These are phyloP conservation scores for Conus betulinus DNA, from an alignment of 1,140 invertebrate genomes.

Conservation along the genomic window DNA sequence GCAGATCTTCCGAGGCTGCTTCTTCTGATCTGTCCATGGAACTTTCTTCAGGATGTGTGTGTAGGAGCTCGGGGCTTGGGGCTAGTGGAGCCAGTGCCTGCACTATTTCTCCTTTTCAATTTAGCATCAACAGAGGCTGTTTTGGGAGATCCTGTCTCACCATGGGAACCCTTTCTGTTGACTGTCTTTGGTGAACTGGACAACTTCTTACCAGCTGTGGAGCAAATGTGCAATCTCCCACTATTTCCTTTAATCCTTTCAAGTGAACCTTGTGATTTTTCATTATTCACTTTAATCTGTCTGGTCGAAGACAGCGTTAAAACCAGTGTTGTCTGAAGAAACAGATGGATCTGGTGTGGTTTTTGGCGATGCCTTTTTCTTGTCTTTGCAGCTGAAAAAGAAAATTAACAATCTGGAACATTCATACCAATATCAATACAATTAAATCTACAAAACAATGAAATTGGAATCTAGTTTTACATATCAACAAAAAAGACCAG, in stretches of 20 bases:
- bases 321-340: not conserved
- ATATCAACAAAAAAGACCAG: not conserved
- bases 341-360: not conserved
- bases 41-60: conserved; percentile 2
- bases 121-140: not conserved
- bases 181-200: not conserved
- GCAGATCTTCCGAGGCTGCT: not conserved
- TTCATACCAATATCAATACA: not conserved
- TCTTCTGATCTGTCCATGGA: not conserved
- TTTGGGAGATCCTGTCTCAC: not conserved
- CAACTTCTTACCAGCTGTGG: not conserved
- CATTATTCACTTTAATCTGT: not conserved
- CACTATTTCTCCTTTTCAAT: not conserved
- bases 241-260: no score
- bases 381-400: not conserved
- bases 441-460: not conserved
- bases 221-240: not conserved
- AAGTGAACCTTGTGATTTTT: no score
- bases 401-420: not conserved
- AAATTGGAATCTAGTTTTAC: not conserved
- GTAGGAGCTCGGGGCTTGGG: not conserved
- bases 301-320: not conserved
- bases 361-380: not conserved
- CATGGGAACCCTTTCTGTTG: not conserved
- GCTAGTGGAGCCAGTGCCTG: not conserved